A percentile compares a stretch with the other conserved stretches of the same genome.
Conservation (phyloP, 2,888 invertebrate genomes). For the Dryocosmus kuriphilus region DNA sequence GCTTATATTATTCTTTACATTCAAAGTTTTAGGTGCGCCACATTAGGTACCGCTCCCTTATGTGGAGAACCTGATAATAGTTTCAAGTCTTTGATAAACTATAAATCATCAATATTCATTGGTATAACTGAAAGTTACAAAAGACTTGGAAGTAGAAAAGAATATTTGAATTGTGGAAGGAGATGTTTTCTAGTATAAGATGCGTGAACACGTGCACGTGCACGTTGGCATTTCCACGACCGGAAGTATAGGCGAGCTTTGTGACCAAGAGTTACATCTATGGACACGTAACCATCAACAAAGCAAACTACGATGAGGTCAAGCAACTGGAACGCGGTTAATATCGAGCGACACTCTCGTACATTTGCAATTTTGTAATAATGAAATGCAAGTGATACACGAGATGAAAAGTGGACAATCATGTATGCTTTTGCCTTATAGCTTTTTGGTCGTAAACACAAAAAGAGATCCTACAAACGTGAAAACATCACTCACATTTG, state of each 20-base stretch:
- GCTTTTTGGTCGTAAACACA: neutral
- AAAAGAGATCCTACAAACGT: neutral
- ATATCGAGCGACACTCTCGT: slow-evolving; percentile 18
- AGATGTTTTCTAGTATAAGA: slow-evolving; percentile 23
- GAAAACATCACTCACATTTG: neutral
- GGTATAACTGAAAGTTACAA: too few relatives aligned
- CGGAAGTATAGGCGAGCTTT: slow-evolving; percentile 27
- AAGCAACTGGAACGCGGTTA: slow-evolving; percentile 37
- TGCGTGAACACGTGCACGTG: slow-evolving; percentile 34
- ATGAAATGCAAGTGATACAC: slow-evolving; percentile 11
- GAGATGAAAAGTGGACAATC: neutral
- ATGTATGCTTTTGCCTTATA: neutral
- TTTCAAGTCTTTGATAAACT: too few relatives aligned
- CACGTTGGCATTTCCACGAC: slow-evolving; percentile 16
- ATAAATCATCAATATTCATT: too few relatives aligned
- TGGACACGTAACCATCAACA: slow-evolving; percentile 32
- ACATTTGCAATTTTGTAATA: slow-evolving; percentile 17
- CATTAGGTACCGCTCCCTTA: too few relatives aligned
- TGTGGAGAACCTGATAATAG: too few relatives aligned
- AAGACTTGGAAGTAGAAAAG: neutral
- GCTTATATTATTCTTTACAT: too few relatives aligned
- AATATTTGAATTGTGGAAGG: neutral
- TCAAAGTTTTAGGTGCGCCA: too few relatives aligned
- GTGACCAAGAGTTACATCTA: slow-evolving; percentile 22
- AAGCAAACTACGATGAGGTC: slow-evolving; percentile 34